Evolutionary conservation across 1,140 invertebrate genomes (phyloP).

Genomic region (Stenopsyche tienmushanensis): DNA sequence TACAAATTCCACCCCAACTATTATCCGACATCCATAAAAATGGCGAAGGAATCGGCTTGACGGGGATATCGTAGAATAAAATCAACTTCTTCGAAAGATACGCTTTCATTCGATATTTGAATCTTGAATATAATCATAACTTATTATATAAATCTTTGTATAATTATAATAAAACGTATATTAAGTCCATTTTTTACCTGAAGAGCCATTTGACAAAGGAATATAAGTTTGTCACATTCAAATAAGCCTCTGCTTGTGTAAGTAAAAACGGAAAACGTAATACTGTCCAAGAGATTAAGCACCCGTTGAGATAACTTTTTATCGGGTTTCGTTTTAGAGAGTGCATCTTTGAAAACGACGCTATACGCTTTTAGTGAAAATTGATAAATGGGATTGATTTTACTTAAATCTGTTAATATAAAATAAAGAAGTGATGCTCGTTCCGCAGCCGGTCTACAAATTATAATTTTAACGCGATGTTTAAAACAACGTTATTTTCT

Average conservation of each 20-base stretch:
- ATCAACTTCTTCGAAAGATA: constrained; percentile 75
- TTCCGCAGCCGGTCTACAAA: constrained; percentile 71
- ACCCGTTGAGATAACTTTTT: constrained; percentile 75
- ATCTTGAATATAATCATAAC: constrained; percentile 31
- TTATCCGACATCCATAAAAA: constrained; percentile 83
- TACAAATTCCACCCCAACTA: constrained; percentile 86
- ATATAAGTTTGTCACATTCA: constrained; percentile 91
- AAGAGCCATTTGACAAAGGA: constrained; percentile 84
- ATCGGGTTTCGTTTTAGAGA: constrained; percentile 66
- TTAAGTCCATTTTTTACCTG: constrained; percentile 58
- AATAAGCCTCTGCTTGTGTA: constrained; percentile 91
- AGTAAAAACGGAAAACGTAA: constrained; percentile 82
- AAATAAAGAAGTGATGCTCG: constrained; percentile 92
- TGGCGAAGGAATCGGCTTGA: constrained; percentile 68
- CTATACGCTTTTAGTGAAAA: constrained; percentile 95
- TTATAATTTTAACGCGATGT: too few species aligned
- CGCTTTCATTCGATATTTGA: constrained; percentile 33
- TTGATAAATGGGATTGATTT: constrained; percentile 95
- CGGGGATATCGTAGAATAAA: constrained; percentile 81
- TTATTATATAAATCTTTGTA: neutral
- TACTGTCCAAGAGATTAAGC: constrained; percentile 79
- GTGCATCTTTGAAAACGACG: constrained; percentile 88
- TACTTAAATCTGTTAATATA: constrained; percentile 88
- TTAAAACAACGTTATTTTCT: neutral
- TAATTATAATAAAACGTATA: neutral